These are phyloP conservation scores for Sebastiscus albofasciatus DNA, from an alignment of 2,797 vertebrate species.

Conservation along the genomic window DNA sequence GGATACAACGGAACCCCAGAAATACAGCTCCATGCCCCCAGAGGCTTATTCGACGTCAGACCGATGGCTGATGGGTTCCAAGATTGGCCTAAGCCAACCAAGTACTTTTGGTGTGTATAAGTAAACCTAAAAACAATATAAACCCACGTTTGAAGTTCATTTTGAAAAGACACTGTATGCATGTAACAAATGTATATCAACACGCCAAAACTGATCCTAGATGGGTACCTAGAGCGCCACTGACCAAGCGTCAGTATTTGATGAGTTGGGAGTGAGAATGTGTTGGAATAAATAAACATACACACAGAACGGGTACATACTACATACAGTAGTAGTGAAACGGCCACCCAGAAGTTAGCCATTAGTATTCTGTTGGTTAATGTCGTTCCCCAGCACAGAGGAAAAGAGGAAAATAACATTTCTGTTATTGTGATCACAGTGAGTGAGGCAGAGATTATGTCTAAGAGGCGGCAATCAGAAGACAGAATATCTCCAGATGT, in stretches of 20 bases:
- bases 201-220: not conserved
- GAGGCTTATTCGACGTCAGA: too few relatives aligned
- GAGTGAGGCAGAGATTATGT: slow-evolving; percentile 29
- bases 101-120: too few relatives aligned
- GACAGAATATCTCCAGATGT: slow-evolving; percentile 48
- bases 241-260: not conserved
- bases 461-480: slow-evolving; percentile 47
- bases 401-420: not conserved
- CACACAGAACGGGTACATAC: not conserved
- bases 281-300: not conserved
- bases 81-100: too few relatives aligned
- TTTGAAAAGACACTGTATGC: not conserved
- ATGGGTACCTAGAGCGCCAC: not conserved
- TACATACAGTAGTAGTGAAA: not conserved
- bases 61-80: too few relatives aligned
- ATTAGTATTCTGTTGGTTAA: not conserved
- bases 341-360: not conserved
- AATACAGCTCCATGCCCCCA: too few relatives aligned
- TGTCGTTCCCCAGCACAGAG: slow-evolving; percentile 10
- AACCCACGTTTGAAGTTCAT: not conserved
- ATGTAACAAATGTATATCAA: not conserved
- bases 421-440: slow-evolving; percentile 10
- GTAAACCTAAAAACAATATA: too few relatives aligned
- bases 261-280: not conserved
- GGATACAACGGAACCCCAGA: too few relatives aligned